Evolutionary conservation across 2,888 invertebrate genomes (phyloP).

Genomic region (Cheilosia pagana): DNA sequence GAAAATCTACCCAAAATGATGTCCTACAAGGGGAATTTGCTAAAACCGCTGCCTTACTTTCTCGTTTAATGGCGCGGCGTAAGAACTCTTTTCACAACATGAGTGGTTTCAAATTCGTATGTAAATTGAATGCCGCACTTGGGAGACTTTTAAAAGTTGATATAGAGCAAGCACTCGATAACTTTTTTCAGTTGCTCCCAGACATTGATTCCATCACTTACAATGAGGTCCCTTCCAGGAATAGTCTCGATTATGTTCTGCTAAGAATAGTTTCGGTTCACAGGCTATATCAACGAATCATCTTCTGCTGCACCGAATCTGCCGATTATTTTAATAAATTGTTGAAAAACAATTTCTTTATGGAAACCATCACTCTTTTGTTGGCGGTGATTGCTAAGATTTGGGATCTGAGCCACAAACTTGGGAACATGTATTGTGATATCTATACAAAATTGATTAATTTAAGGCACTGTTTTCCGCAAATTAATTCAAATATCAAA

Average conservation of each 20-base stretch:
- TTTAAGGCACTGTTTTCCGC: conserved; percentile 78
- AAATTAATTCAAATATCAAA: conserved; percentile 74
- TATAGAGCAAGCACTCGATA: conserved; percentile 78
- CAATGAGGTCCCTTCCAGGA: conserved; percentile 79
- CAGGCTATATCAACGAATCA: conserved; percentile 79
- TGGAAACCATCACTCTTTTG: conserved; percentile 80
- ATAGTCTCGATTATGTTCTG: conserved; percentile 79
- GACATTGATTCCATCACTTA: conserved; percentile 77
- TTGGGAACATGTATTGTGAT: conserved; percentile 76
- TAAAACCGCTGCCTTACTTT: conserved; percentile 80
- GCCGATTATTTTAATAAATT: conserved; percentile 79
- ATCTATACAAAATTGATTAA: conserved; percentile 77
- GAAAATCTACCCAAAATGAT: conserved; percentile 57
- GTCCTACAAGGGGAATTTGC: conserved; percentile 76
- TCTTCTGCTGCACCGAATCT: conserved; percentile 78
- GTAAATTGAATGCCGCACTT: conserved; percentile 80
- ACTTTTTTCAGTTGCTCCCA: conserved; percentile 79
- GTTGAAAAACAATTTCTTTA: conserved; percentile 79
- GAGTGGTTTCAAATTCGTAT: conserved; percentile 80
- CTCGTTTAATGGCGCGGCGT: conserved; percentile 81
- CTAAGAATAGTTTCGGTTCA: conserved; percentile 78
- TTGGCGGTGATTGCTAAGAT: conserved; percentile 80
- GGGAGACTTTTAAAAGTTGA: conserved; percentile 80
- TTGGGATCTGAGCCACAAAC: conserved; percentile 76
- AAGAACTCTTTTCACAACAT: conserved; percentile 81